These are phyloP conservation scores for Hirtodrosophila cameraria DNA, from an alignment of 2,888 invertebrate species.

Conservation along the genomic window DNA sequence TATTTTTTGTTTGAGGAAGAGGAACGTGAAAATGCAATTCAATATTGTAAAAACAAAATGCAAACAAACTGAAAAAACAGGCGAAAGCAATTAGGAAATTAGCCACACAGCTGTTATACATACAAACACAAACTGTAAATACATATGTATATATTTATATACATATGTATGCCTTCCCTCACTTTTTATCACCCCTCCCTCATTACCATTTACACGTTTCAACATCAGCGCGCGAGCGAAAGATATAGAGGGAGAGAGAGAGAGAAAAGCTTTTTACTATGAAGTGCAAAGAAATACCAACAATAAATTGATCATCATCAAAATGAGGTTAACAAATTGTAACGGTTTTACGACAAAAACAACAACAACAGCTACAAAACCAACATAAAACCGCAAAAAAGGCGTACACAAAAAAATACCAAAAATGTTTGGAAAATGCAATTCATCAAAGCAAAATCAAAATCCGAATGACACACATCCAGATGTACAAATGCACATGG, in stretches of 20 bases:
- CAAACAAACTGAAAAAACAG: constrained; percentile 13
- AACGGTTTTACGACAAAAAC: constrained; percentile 42
- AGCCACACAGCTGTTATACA: constrained; percentile 17
- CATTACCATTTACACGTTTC: constrained; percentile 12
- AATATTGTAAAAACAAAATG: constrained; percentile 3
- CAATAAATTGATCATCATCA: constrained; percentile 41
- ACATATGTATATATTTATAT: too few species aligned
- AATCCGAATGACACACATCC: too few species aligned
- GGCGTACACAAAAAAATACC: constrained; percentile 6
- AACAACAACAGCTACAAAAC: constrained; percentile 9
- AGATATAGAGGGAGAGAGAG: constrained; percentile 13
- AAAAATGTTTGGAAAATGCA: constrained; percentile 35
- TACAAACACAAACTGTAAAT: constrained; percentile 3
- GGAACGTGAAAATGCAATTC: not conserved
- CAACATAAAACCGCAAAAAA: constrained; percentile 19
- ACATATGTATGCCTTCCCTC: not conserved
- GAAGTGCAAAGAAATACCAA: constrained; percentile 35
- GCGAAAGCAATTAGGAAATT: constrained; percentile 44
- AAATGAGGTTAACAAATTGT: constrained; percentile 47
- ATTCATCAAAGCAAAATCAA: constrained; percentile 40
- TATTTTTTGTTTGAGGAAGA: too few species aligned
- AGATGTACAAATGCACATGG: constrained; percentile 18
- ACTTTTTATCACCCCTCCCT: not conserved
- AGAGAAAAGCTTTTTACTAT: constrained; percentile 25
- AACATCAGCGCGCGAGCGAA: constrained; percentile 21